Evolutionary conservation across 2,888 invertebrate species (phyloP).

Genomic region (Trachelus iudaicus): DNA sequence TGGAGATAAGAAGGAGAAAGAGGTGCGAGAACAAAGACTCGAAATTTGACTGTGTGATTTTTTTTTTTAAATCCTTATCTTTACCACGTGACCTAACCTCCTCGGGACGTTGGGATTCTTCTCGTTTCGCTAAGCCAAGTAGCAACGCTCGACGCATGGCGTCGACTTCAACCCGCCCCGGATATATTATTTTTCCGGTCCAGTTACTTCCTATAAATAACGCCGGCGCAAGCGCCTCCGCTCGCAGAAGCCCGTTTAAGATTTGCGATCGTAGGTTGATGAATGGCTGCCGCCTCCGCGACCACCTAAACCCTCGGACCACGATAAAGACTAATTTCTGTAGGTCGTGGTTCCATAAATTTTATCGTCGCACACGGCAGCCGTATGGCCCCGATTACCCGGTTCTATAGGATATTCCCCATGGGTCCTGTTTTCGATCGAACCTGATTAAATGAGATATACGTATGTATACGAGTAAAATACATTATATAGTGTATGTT

Average conservation of each 20-base stretch:
- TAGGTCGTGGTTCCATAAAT: slow-evolving; percentile 20
- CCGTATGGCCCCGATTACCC: background rate
- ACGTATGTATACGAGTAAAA: background rate
- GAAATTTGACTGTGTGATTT: background rate
- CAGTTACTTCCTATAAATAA: slow-evolving; percentile 22
- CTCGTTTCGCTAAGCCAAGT: background rate
- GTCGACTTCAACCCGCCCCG: background rate
- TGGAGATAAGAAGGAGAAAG: background rate
- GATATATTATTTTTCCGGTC: slow-evolving; percentile 15
- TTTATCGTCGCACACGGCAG: slow-evolving; percentile 6
- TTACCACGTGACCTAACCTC: no score
- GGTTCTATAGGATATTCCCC: background rate
- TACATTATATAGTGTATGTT: background rate
- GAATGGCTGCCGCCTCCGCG: slow-evolving; percentile 3
- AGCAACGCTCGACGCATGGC: background rate
- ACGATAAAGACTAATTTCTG: slow-evolving; percentile 17
- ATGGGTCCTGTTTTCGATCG: background rate
- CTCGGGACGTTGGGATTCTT: background rate
- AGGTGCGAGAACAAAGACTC: background rate
- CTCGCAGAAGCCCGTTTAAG: background rate
- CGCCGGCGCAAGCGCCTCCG: background rate
- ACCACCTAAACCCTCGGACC: background rate
- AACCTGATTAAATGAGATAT: no score
- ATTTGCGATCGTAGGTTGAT: slow-evolving; percentile 13
- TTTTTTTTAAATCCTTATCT: background rate